Conservation (phyloP, 2,113 vertebrate genomes). For the Leptocoma aspasia region DNA sequence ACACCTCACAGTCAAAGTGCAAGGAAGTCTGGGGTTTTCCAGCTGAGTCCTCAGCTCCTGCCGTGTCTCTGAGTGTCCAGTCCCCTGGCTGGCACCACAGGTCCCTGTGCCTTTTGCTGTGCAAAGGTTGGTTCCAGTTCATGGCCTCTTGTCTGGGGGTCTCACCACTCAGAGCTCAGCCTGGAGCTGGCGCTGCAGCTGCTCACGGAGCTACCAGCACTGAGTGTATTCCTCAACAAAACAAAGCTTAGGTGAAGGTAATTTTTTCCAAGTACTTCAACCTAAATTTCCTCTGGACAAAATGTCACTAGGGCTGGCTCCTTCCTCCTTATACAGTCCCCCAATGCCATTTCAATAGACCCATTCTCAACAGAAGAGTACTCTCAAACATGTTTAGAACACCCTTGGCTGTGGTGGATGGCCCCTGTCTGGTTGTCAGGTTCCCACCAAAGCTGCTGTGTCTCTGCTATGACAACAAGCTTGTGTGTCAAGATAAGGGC, state of each 20-base stretch:
- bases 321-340: background rate
- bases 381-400: background rate
- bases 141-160: background rate
- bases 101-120: background rate
- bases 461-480: background rate
- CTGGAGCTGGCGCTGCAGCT: background rate
- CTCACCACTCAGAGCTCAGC: background rate
- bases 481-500: background rate
- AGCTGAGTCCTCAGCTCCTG: background rate
- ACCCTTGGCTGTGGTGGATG: background rate
- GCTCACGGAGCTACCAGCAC: rapidly evolving
- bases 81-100: background rate
- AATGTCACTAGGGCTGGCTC: background rate
- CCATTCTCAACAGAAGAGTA: background rate
- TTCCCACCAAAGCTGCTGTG: background rate
- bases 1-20: background rate
- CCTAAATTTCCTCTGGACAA: background rate
- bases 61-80: rapidly evolving
- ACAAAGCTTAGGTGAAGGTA: background rate
- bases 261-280: background rate
- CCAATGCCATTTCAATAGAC: background rate
- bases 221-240: background rate
- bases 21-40: background rate
- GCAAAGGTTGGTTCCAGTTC: background rate
- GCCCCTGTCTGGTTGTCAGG: background rate